These are phyloP conservation scores for Microctenopoma steveboyesi DNA, from an alignment of 2,797 vertebrate species.

Conservation along the genomic window DNA sequence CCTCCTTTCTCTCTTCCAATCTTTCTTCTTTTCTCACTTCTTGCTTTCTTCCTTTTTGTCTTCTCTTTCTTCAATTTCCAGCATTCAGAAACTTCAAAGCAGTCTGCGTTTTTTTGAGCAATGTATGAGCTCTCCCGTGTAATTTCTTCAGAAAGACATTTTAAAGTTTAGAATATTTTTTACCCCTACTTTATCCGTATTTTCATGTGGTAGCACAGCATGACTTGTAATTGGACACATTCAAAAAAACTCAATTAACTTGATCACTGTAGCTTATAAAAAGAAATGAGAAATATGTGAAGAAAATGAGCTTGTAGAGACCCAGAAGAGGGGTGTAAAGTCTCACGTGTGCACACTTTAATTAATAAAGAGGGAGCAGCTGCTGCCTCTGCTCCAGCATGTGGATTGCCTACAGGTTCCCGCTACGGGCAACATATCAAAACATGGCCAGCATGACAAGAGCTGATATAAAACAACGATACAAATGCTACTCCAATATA, in stretches of 20 bases:
- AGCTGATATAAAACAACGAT: conserved; percentile 11
- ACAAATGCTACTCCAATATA: conserved; percentile 1
- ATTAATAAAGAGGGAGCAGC: conserved; percentile 68
- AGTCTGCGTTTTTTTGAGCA: too few relatives aligned
- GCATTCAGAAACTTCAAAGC: too few relatives aligned
- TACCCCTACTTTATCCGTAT: neutral
- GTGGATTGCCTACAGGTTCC: conserved; percentile 45
- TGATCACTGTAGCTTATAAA: conserved; percentile 14
- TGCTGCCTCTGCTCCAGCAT: conserved; percentile 38
- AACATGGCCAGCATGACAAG: conserved; percentile 38
- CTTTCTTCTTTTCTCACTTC: too few relatives aligned
- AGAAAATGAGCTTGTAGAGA: conserved; percentile 10
- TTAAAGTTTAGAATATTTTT: neutral
- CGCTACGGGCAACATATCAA: conserved; percentile 47
- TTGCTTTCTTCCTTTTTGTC: too few relatives aligned
- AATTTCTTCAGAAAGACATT: too few relatives aligned
- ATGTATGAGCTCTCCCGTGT: too few relatives aligned
- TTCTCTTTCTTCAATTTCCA: too few relatives aligned
- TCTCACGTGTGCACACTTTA: conserved; percentile 40
- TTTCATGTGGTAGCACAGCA: conserved; percentile 2
- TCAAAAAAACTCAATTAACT: conserved; percentile 21
- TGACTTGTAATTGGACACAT: conserved; percentile 13
- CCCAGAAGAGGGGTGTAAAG: conserved; percentile 17
- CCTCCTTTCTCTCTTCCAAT: too few relatives aligned
- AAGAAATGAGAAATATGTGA: conserved; percentile 18